Percentiles rank a stretch among this genome's conserved stretches.
phyloP scores from a whole-genome alignment of 2,797 vertebrate genomes.

The Anguilla anguilla region DNA sequence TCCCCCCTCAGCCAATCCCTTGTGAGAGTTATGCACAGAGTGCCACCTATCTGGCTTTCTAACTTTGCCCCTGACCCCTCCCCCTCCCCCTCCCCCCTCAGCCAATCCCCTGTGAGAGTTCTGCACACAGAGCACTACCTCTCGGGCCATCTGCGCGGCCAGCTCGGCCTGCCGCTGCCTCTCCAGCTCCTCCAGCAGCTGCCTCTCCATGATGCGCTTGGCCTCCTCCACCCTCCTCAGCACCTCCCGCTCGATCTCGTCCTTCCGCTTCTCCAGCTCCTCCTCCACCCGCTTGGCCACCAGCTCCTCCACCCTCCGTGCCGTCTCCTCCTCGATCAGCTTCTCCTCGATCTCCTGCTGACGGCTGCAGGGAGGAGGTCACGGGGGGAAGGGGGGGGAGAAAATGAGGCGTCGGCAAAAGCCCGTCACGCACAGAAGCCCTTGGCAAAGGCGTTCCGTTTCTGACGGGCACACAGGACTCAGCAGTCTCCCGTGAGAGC shows the following conservation, averaged over 20 bases:
- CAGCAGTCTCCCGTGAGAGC: too few species aligned
- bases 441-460: too few species aligned
- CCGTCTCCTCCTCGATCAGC: constrained; percentile 98
- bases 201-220: constrained; percentile 99
- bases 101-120: neutral
- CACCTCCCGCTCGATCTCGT: constrained; percentile 97
- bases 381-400: neutral
- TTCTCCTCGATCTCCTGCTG: constrained; percentile 99
- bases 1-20: neutral
- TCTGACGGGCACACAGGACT: too few species aligned
- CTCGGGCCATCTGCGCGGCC: constrained; percentile 96
- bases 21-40: neutral
- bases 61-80: too few species aligned
- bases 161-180: constrained; percentile 96
- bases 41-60: too few species aligned
- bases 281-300: constrained; percentile 97
- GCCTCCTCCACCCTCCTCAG: constrained; percentile 96
- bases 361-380: constrained; percentile 68
- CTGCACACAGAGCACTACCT: constrained; percentile 90
- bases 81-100: neutral
- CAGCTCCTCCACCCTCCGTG: constrained; percentile 94
- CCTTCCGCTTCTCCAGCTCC: constrained; percentile 95
- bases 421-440: neutral
- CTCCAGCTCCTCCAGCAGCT: constrained; percentile 99
- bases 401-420: neutral